Base-by-base conservation (phyloP, 2,888 invertebrate genomes). In the Teleogryllus oceanicus region DNA sequence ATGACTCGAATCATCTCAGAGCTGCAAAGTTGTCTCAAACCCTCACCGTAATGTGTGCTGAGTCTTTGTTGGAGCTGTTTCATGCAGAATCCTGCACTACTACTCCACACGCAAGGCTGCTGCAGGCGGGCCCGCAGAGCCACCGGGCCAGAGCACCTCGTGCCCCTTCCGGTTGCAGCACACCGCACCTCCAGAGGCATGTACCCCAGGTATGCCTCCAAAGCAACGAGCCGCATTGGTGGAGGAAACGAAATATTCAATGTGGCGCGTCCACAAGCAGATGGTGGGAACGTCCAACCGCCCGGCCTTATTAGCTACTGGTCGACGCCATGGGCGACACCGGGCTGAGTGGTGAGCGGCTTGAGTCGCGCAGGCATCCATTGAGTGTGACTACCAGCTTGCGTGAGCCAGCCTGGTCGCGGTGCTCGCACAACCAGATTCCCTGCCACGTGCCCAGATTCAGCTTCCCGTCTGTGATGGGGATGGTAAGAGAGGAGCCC, bases 391-490 rank as follows among this genome's bases (percentile, higher is more conserved):
- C 94, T 85, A 94, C 93, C 84, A 92, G 88, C 91, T 96, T 96
- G 85, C 96, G 92, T 87, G 96, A 96, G 85, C 97, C 96, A 84
- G 97, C 97, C 87, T 95, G 95, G 90, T 98, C 96, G 86, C 98
- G 92, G 89, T 98, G 98, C 89, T 98, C 98, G 89, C 98, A 98
- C 85, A 98, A 91, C 98, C 98, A 98, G 84, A 98, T 94, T 83
- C 98, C 98, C 89, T 98, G 98, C 98, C 98, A 98, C 85, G 96
- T 97, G 84, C 98, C 98, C 85, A 98, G 90, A 87, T 96, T 96
- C 86, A 98, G 90, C 88, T 96, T 96, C 85, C 98, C 98, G 86
- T 98, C 96, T 84, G 97, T 96, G 87, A 98, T 96, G 84, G 98
- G 98, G 87, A 98, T 95, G 85, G 96, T 97, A 87, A 98, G 90